These are phyloP conservation scores for Pygoscelis antarcticus DNA, from an alignment of 2,113 vertebrate genomes.

Conservation along the genomic window DNA sequence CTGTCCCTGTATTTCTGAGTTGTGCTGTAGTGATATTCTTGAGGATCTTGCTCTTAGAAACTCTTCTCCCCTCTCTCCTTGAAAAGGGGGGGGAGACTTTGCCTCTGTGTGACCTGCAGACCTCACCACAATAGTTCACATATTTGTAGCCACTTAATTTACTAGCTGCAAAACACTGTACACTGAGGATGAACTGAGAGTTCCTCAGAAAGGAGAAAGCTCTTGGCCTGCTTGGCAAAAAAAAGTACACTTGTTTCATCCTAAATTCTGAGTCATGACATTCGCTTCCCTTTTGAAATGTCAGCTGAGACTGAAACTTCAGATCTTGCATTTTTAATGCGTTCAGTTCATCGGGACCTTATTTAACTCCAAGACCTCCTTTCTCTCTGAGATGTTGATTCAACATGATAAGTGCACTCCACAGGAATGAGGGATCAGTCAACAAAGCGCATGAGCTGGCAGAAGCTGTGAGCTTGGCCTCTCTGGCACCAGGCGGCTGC, in stretches of 20 bases:
- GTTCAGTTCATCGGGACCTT: background rate
- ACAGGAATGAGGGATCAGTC: background rate
- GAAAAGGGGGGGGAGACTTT: background rate
- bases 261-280: background rate
- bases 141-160: background rate
- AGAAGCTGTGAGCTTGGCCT: background rate
- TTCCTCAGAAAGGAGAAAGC: background rate
- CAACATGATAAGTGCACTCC: slow-evolving; percentile 40
- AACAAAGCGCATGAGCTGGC: background rate
- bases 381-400: slow-evolving; percentile 38
- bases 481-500: background rate
- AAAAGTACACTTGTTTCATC: background rate
- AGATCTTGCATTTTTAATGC: slow-evolving; percentile 17
- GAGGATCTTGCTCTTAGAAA: background rate
- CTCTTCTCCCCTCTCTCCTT: too few species aligned
- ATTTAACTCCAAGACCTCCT: slow-evolving; percentile 28
- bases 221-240: background rate
- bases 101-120: background rate
- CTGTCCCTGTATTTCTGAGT: background rate
- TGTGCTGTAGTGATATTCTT: background rate
- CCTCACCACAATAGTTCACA: background rate
- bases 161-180: background rate
- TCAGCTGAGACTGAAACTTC: background rate
- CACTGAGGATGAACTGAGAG: background rate
- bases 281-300: slow-evolving; percentile 14